Percentiles rank a stretch among this genome's conserved stretches.
These are phyloP conservation scores for Azemiops feae DNA, from an alignment of 2,113 vertebrate genomes.

Conservation along the genomic window DNA sequence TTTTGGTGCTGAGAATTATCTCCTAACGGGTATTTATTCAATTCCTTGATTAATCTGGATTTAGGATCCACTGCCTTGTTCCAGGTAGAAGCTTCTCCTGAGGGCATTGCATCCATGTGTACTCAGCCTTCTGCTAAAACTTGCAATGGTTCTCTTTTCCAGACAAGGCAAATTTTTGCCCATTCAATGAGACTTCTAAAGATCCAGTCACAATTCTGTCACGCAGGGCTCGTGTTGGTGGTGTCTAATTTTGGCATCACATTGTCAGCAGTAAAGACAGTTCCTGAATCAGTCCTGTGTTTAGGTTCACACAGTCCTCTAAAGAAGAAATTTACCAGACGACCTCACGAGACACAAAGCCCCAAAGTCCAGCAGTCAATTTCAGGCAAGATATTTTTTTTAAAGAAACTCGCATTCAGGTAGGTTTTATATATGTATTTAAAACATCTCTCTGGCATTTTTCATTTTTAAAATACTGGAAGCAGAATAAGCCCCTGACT, in stretches of 20 bases:
- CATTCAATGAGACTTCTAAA: neutral
- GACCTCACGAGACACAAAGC: neutral
- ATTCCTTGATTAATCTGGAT: neutral
- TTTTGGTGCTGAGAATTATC: neutral
- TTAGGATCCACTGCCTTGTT: neutral
- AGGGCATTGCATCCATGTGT: neutral
- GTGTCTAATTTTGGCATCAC: neutral
- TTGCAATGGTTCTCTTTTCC: neutral
- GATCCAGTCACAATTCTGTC: neutral
- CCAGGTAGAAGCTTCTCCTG: neutral
- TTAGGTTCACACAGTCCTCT: neutral
- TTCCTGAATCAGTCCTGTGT: neutral
- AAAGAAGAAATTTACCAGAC: neutral
- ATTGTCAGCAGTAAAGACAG: neutral
- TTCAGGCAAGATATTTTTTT: neutral
- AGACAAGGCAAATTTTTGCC: neutral
- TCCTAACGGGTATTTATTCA: neutral
- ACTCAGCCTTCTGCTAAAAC: neutral
- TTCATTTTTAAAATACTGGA: neutral
- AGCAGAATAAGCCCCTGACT: neutral
- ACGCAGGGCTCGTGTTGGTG: neutral
- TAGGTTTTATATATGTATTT: neutral
- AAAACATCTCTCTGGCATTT: neutral
- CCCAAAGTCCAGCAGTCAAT: neutral
- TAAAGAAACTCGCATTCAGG: neutral